Percentiles rank a stretch among this genome's conserved stretches.
phyloP scores from a whole-genome alignment of 1,140 invertebrate genomes.

The Hyles euphorbiae region DNA sequence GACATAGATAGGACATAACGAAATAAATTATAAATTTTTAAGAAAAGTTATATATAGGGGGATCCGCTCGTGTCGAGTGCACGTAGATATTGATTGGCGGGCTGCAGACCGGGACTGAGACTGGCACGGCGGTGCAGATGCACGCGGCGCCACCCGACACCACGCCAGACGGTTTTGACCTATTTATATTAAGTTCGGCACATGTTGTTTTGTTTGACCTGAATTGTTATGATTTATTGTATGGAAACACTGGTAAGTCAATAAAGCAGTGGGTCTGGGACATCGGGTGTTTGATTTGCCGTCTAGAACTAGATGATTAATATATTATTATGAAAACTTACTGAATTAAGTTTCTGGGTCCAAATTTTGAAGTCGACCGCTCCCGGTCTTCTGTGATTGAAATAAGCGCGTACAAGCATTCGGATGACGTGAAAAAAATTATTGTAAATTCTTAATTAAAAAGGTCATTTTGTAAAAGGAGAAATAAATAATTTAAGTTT shows the following conservation, averaged over 20 bases:
- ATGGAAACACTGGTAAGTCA: slow-evolving; percentile 71
- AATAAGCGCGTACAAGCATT: slow-evolving; percentile 35
- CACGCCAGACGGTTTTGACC: slow-evolving; percentile 58
- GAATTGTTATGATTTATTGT: slow-evolving; percentile 75
- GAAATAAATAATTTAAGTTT: slow-evolving; percentile 74
- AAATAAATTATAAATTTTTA: slow-evolving; percentile 64
- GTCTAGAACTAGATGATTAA: slow-evolving; percentile 29
- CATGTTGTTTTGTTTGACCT: slow-evolving; percentile 74
- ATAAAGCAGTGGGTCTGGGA: slow-evolving; percentile 73
- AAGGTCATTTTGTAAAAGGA: slow-evolving; percentile 71
- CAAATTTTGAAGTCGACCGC: slow-evolving; percentile 47
- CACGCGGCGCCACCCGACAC: slow-evolving; percentile 41
- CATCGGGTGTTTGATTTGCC: slow-evolving; percentile 69
- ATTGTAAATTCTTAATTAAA: slow-evolving; percentile 67
- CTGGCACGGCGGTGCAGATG: slow-evolving; percentile 43
- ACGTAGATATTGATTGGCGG: slow-evolving; percentile 69
- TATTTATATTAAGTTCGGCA: slow-evolving; percentile 70
- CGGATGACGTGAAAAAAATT: slow-evolving; percentile 47
- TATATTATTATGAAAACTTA: slow-evolving; percentile 14
- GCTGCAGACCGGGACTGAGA: slow-evolving; percentile 17
- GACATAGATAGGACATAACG: slow-evolving; percentile 68
- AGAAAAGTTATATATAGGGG: slow-evolving; percentile 60
- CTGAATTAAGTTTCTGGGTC: slow-evolving; percentile 63
- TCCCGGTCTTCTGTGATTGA: slow-evolving; percentile 46
- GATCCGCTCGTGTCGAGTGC: slow-evolving; percentile 40